Percentiles rank a stretch among this genome's conserved stretches.
These are phyloP conservation scores for Flexamia atlantica DNA, from an alignment of 2,888 invertebrate species.

Conservation along the genomic window DNA sequence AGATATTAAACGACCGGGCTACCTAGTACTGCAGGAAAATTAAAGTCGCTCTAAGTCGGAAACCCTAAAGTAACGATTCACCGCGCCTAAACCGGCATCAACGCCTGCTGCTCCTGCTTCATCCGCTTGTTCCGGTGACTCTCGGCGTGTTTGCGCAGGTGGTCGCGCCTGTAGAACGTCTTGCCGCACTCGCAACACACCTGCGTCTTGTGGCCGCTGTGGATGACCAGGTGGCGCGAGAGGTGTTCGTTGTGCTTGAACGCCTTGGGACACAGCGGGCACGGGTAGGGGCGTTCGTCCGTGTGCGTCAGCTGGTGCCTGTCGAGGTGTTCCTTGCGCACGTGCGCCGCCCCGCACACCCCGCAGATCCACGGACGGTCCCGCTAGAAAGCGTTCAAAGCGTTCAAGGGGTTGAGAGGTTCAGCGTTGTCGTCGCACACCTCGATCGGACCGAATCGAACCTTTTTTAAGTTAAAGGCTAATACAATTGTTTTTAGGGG, in stretches of 20 bases:
- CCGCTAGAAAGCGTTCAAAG: constrained; percentile 63
- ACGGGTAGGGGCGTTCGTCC: constrained; percentile 74
- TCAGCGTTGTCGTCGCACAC: constrained; percentile 49
- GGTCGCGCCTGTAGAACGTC: constrained; percentile 77
- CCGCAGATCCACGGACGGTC: constrained; percentile 76
- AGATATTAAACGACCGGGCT: no score
- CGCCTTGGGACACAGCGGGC: constrained; percentile 70
- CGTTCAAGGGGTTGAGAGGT: constrained; percentile 35
- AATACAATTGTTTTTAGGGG: neutral
- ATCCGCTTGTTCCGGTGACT: constrained; percentile 73
- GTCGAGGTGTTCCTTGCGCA: constrained; percentile 76
- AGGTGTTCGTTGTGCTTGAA: constrained; percentile 77
- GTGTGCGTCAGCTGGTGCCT: constrained; percentile 76
- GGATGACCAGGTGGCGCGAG: constrained; percentile 76
- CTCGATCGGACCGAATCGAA: constrained; percentile 60
- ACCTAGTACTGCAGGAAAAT: no score
- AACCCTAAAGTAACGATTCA: no score
- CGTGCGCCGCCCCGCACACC: constrained; percentile 76
- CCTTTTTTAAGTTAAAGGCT: no score
- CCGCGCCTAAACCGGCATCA: neutral
- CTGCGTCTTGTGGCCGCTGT: constrained; percentile 76
- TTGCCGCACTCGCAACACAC: constrained; percentile 75
- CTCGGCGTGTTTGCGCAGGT: constrained; percentile 76
- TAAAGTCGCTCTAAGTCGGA: no score
- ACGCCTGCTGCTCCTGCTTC: constrained; percentile 45